These are phyloP conservation scores for Lysandra coridon DNA, from an alignment of 2,888 invertebrate species.

Conservation along the genomic window DNA sequence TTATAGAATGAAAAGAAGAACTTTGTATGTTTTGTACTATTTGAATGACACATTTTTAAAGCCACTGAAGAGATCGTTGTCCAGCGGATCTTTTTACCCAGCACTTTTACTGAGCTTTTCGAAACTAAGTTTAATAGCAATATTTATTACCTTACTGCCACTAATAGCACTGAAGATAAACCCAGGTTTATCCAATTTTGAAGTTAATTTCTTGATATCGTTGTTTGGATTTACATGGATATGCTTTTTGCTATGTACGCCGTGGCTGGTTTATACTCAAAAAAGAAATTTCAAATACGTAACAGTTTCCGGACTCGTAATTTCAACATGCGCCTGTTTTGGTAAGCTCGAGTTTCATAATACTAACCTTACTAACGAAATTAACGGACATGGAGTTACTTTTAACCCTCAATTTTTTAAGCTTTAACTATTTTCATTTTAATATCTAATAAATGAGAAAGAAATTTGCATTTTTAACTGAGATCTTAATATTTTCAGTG, in stretches of 20 bases:
- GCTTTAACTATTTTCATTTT: neutral
- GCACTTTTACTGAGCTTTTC: conserved; percentile 63
- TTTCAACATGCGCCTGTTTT: conserved; percentile 63
- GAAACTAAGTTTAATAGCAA: conserved; percentile 61
- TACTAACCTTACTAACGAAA: neutral
- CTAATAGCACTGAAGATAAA: conserved; percentile 63
- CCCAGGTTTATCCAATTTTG: conserved; percentile 62
- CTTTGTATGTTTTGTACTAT: conserved; percentile 60
- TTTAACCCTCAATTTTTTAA: neutral
- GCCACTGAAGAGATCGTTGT: conserved; percentile 68
- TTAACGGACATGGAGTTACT: neutral
- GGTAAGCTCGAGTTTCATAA: conserved; percentile 51
- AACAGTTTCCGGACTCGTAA: conserved; percentile 56
- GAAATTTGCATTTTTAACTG: neutral
- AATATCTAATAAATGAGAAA: neutral
- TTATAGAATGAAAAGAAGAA: conserved; percentile 63
- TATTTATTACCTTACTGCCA: conserved; percentile 61
- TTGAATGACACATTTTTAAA: conserved; percentile 71
- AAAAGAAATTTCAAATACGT: conserved; percentile 73
- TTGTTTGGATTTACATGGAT: conserved; percentile 74
- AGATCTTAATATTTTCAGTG: conserved; percentile 51
- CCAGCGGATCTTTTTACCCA: conserved; percentile 73
- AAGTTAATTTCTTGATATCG: conserved; percentile 68
- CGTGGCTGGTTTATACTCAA: conserved; percentile 69
- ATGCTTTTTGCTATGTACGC: conserved; percentile 68